These are phyloP conservation scores for Apolygus lucorum DNA, from an alignment of 1,140 invertebrate species.

Conservation along the genomic window DNA sequence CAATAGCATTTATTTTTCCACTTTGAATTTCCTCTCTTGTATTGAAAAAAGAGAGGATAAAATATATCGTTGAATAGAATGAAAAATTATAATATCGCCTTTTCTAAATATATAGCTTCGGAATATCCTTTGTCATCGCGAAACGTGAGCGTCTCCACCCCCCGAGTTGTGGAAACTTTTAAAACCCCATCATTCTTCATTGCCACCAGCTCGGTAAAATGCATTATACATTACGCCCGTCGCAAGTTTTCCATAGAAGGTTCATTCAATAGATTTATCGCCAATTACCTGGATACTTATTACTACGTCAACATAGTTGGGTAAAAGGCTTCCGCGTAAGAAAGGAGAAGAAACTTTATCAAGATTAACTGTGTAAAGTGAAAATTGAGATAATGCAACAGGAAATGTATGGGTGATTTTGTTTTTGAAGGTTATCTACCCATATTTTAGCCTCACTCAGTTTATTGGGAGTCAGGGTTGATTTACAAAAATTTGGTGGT, in stretches of 20 bases:
- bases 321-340: background rate
- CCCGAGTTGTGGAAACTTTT: constrained; percentile 2
- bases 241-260: background rate
- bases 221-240: background rate
- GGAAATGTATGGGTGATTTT: too few species aligned
- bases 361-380: background rate
- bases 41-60: too few species aligned
- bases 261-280: constrained; percentile 17
- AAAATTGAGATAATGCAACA: too few species aligned
- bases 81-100: too few species aligned
- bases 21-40: too few species aligned
- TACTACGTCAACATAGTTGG: background rate
- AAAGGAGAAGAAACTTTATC: background rate
- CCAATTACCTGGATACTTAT: constrained; percentile 13
- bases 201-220: background rate
- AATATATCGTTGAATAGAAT: too few species aligned
- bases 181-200: constrained; percentile 19
- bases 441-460: too few species aligned
- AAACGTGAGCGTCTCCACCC: background rate
- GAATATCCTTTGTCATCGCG: background rate
- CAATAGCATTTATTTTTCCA: too few species aligned
- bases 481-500: too few species aligned
- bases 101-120: too few species aligned
- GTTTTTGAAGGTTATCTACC: too few species aligned
- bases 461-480: too few species aligned